phyloP scores from a whole-genome alignment of 2,797 vertebrate genomes.

The Centropyge bicolor region DNA sequence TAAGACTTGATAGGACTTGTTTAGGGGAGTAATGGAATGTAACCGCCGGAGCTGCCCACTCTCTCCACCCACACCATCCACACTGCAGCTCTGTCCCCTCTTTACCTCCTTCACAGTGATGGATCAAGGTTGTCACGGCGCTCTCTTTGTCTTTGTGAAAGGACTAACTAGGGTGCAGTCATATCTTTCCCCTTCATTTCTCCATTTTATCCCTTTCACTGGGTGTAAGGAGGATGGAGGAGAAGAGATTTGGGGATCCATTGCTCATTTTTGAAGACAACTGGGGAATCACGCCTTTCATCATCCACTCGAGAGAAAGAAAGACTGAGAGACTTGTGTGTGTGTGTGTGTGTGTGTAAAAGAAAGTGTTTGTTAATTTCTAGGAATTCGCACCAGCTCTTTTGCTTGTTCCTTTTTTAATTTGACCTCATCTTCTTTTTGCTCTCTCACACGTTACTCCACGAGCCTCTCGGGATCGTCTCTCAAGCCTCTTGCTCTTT shows the following conservation, averaged over 20 bases:
- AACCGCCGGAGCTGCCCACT: slow-evolving; percentile 63
- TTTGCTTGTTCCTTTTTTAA: slow-evolving; percentile 67
- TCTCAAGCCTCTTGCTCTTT: slow-evolving; percentile 33
- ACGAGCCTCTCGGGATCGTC: slow-evolving; percentile 62
- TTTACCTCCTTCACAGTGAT: slow-evolving; percentile 64
- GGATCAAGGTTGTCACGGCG: slow-evolving; percentile 72
- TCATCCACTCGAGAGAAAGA: slow-evolving; percentile 52
- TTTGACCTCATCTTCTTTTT: slow-evolving; percentile 71
- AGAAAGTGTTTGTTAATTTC: slow-evolving; percentile 66
- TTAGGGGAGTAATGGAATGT: slow-evolving; percentile 78
- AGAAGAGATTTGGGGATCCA: slow-evolving; percentile 62
- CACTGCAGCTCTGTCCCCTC: slow-evolving; percentile 35
- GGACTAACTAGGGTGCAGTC: slow-evolving; percentile 59
- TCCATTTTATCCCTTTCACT: slow-evolving; percentile 54
- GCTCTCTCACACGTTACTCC: slow-evolving; percentile 63
- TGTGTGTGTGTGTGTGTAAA: slow-evolving; percentile 23
- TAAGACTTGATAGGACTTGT: slow-evolving; percentile 76
- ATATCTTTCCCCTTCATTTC: slow-evolving; percentile 66
- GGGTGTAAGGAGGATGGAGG: slow-evolving; percentile 44
- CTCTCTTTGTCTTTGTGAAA: slow-evolving; percentile 68
- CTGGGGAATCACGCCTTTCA: slow-evolving; percentile 64
- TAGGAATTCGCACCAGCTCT: slow-evolving; percentile 64
- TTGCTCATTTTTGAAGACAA: slow-evolving; percentile 71
- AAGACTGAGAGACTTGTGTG: slow-evolving; percentile 10
- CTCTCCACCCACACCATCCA: slow-evolving; percentile 63